phyloP scores from a whole-genome alignment of 64 coral and sea anemone species.

The Anthopleura sola region DNA sequence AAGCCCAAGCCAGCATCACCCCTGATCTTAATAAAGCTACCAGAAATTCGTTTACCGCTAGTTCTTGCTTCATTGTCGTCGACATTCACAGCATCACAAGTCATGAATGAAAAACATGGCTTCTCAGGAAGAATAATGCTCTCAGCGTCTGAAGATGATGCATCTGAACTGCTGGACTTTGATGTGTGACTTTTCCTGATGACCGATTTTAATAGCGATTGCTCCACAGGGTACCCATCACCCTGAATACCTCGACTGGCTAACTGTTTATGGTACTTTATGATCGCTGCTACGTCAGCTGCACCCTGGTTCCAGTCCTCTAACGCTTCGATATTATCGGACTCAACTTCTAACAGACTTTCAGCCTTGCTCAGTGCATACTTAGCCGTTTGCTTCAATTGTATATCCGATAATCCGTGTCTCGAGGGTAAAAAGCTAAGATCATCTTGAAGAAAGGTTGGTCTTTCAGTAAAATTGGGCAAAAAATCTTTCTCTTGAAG shows the following conservation, averaged over 20 bases:
- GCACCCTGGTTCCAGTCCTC: constrained; percentile 14
- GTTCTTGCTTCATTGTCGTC: background rate
- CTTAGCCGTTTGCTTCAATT: constrained; percentile 23
- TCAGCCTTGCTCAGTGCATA: constrained; percentile 31
- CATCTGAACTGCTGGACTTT: constrained; percentile 13
- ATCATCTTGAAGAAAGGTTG: background rate
- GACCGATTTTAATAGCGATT: background rate
- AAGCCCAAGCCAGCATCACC: background rate
- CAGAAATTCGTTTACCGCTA: background rate
- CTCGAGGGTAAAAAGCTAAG: background rate
- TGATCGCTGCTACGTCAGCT: background rate
- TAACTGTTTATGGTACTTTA: constrained; percentile 1
- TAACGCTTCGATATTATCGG: background rate
- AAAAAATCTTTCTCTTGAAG: constrained; percentile 6
- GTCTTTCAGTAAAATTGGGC: background rate
- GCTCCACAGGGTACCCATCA: background rate
- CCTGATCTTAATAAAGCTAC: background rate
- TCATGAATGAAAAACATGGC: constrained; percentile 50
- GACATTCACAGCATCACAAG: constrained; percentile 51
- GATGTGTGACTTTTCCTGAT: constrained; percentile 8
- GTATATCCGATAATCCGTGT: background rate
- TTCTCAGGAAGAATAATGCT: constrained; percentile 53
- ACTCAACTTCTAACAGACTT: background rate
- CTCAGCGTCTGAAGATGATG: constrained; percentile 45
- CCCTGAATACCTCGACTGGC: background rate